These are phyloP conservation scores for Zapornia atra DNA, from an alignment of 2,113 vertebrate genomes.

Conservation along the genomic window DNA sequence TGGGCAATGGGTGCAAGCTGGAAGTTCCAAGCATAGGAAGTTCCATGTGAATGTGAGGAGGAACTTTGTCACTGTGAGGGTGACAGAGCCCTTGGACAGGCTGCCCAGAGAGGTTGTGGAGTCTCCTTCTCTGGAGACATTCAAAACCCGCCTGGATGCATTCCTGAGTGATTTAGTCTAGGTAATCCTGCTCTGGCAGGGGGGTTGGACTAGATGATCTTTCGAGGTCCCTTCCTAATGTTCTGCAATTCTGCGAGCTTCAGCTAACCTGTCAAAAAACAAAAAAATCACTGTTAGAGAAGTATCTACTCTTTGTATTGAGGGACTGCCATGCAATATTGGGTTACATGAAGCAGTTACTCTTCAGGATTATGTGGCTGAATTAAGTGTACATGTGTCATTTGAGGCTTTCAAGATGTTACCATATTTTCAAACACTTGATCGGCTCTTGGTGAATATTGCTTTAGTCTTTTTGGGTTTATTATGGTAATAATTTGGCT, in stretches of 20 bases:
- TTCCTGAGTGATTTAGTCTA: too few species aligned
- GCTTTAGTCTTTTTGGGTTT: background rate
- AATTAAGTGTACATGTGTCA: background rate
- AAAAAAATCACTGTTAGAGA: background rate
- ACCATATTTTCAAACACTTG: background rate
- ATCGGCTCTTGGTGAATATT: background rate
- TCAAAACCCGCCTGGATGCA: too few species aligned
- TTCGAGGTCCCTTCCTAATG: too few species aligned
- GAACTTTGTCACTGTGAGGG: too few species aligned
- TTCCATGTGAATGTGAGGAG: too few species aligned
- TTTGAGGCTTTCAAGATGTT: background rate
- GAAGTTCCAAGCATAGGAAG: too few species aligned
- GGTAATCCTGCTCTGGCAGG: too few species aligned
- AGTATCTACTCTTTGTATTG: rapidly evolving
- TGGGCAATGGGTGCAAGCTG: too few species aligned
- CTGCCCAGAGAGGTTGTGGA: too few species aligned
- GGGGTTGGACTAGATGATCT: too few species aligned
- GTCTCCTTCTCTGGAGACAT: too few species aligned
- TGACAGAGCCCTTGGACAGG: too few species aligned
- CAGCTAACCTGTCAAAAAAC: background rate
- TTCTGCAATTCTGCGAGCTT: background rate
- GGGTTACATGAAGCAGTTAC: background rate
- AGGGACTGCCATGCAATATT: background rate
- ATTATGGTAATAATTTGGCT: background rate
- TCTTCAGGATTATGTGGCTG: background rate